Evolutionary conservation across 2,888 invertebrate genomes (phyloP), one percentile per base, ranked within the genome.

Genomic region (Pecten maximus): DNA sequence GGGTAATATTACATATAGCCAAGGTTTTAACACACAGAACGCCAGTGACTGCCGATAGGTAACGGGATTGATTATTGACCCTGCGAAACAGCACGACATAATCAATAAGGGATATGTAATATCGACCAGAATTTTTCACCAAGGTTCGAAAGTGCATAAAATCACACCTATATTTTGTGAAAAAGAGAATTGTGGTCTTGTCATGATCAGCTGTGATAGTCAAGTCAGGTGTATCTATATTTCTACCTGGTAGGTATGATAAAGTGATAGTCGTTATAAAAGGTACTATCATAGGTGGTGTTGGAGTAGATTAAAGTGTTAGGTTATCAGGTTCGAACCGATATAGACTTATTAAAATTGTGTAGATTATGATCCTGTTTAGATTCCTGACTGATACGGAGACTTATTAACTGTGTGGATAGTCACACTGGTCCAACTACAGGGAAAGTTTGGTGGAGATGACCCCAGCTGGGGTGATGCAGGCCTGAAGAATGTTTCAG

Each of bases 401-500:
- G 44, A 44, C 44, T 44, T 44, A 44, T 44, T n/a, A n/a, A 74
- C 16, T 74, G 74, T 74, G 74, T 54, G 19, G 74, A 19, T 28
- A 12, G 74, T 74, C 10, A 74, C 10, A 8, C 15, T 28, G 28
- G 44, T 44, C 44, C 44, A 44, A 12, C 44, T 44, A 12, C 44
- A 44, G 44, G 44, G 44, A 10, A 74, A 10, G 6, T 28, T 74
- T 23, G 28, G 16, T 74, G 74, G 23, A 12, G 28, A 8, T 74
- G 74, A 74, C 35, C 74, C 74, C 74, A 74, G 74, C 74, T 74
- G 8, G 74, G 35, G 28, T 74, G 74, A 74, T 74, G 35, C 74
- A 74, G 23, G 23, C 74, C 74, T 35, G 35, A 74, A 74, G 74
- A 74, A 74, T 74, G 74, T 54, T n/a, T 23, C 54, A 54, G 23